phyloP scores from a whole-genome alignment of 1,140 invertebrate species.

The Drosophila rhopaloa region DNA sequence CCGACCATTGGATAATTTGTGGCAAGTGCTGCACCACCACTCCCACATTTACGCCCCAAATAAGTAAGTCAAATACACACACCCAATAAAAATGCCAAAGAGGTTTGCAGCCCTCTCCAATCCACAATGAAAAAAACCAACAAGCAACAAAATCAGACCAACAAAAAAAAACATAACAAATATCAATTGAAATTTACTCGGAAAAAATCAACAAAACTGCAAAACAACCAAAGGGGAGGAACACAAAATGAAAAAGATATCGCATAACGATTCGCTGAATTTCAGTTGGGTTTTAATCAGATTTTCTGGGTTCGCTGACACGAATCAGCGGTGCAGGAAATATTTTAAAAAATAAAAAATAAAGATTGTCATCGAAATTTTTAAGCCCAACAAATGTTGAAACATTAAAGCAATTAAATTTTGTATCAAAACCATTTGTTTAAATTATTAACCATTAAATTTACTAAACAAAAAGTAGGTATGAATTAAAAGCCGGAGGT shows the following conservation, averaged over 20 bases:
- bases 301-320: constrained; percentile 37
- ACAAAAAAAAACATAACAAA: constrained; percentile 22
- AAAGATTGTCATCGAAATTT: constrained; percentile 19
- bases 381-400: constrained; percentile 1
- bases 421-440: neutral
- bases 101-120: constrained; percentile 3
- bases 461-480: neutral
- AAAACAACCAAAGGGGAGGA: constrained; percentile 4
- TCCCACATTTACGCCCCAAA: constrained; percentile 28
- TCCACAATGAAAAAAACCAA: constrained; percentile 23
- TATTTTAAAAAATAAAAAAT: constrained; percentile 11
- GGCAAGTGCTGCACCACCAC: constrained; percentile 51
- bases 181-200: constrained; percentile 43
- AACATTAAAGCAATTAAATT: constrained; percentile 4
- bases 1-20: constrained; percentile 56
- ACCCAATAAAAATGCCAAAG: constrained; percentile 54
- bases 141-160: constrained; percentile 15
- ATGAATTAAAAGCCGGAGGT: no score
- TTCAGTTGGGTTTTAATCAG: constrained; percentile 35
- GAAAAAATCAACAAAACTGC: constrained; percentile 21
- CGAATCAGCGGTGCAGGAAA: constrained; percentile 10
- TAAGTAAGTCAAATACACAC: constrained; percentile 30
- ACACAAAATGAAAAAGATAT: constrained; percentile 27
- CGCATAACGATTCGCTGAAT: constrained; percentile 41
- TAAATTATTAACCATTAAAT: neutral